Evolutionary conservation across 2,888 invertebrate genomes (phyloP), one percentile per base, ranked within the genome.

Genomic region (Loripinus fragilis): DNA sequence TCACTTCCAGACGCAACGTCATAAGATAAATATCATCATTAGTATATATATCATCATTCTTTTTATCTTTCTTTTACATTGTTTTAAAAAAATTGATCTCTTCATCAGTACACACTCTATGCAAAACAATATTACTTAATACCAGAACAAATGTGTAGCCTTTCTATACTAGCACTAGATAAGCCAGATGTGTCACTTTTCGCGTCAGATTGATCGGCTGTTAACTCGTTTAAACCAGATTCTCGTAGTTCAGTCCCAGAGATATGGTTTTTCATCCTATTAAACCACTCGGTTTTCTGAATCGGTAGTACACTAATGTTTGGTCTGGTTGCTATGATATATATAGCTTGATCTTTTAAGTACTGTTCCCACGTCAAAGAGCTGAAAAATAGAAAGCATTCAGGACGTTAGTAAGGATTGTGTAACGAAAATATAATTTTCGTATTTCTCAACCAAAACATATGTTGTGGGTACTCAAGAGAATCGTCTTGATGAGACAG

Each of bases 311-410:
- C 76, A n/a, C 78, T 79, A 20, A 78, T 55, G 69, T 87, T 87
- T 0, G 86, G 85, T 64, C 87, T 66, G 3, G 86, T 83, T 8
- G 86, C 85, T 8, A 87, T 66, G 12, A 84, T 75, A 66, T 87
- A 86, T n/a, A 87, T 77, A 7, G 84, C 76, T 48, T 83, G 76
- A 28, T 84, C 83, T 30, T 65, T 64, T 0, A 87, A 67, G 55
- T 80, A 85, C 23, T 85, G 80, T 15, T 86, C 81, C 87, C 87
- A 87, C 0, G 79, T 73, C 12, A 87, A 73, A 20, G 38, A 68
- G 10, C 83, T 84, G 78, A 33, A 80, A 79, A 38, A 66, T 38
- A 38, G 20, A 77, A 74, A 20, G n/a, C n/a, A n/a, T n/a, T n/a
- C n/a, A n/a, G n/a, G n/a, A n/a, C n/a, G n/a, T n/a, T n/a, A n/a